Evolutionary conservation across 1,140 invertebrate genomes (phyloP).

Genomic region (Chelonus insularis): DNA sequence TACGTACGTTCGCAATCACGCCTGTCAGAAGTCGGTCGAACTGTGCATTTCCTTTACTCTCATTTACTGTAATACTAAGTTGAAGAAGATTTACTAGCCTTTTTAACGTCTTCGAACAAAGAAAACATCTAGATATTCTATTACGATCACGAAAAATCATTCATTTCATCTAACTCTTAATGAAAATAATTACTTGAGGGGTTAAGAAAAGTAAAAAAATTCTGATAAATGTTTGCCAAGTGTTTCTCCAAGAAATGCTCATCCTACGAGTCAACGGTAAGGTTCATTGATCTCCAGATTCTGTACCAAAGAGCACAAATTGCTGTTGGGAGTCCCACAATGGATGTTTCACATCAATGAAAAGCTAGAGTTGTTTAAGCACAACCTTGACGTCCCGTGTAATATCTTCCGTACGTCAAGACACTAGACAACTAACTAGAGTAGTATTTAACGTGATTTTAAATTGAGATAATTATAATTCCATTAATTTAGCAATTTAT

Average conservation of each 20-base stretch:
- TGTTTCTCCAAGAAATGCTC: constrained; percentile 28
- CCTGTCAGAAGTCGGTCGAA: too few relatives aligned
- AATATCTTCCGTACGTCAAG: too few relatives aligned
- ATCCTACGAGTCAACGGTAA: constrained; percentile 31
- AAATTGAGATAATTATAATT: too few relatives aligned
- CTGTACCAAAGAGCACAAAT: not conserved
- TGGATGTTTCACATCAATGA: not conserved
- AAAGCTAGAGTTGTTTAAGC: not conserved
- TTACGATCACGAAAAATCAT: not conserved
- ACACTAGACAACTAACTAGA: too few relatives aligned
- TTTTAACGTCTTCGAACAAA: too few relatives aligned
- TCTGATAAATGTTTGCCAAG: constrained; percentile 22
- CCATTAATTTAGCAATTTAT: too few relatives aligned
- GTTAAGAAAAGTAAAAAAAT: not conserved
- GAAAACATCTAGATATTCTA: not conserved
- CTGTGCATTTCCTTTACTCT: too few relatives aligned
- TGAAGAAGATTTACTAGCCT: too few relatives aligned
- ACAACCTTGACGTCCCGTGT: too few relatives aligned
- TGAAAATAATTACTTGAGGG: not conserved
- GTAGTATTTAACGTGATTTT: too few relatives aligned
- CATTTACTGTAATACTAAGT: too few relatives aligned
- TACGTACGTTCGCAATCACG: not conserved
- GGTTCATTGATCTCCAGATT: constrained; percentile 32
- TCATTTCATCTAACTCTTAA: not conserved
- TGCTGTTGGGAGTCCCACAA: not conserved